Evolutionary conservation across 2,113 vertebrate genomes (phyloP), one percentile per base, ranked within the genome.

Genomic region (Datnioides undecimradiatus): DNA sequence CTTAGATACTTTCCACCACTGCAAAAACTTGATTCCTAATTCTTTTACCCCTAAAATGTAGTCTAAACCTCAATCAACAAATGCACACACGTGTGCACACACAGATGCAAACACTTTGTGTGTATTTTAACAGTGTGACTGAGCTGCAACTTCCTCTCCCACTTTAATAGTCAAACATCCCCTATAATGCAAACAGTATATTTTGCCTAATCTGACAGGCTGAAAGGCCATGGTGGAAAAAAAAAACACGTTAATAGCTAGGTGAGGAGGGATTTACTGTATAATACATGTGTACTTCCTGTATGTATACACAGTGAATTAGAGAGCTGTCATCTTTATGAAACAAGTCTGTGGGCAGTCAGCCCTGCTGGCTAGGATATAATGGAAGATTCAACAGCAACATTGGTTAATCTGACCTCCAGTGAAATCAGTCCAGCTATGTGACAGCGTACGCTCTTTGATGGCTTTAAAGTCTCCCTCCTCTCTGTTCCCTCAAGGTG

Each of bases 211-310:
- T 84, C 23, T 65, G 60, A 84, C 66, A 72, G n/a, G 25, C 41
- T 76, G 58, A 89, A 80, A 84, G 68, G 70, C 63, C 54, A 45
- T 6, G 0, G 12, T 3, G 40, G 67, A 51, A 59, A 68, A 72
- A 29, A 78, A 49, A 21, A 36, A 8, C 34, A 76, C 27, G 62
- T 65, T 88, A 89, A 92, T 89, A 60, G 54, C 31, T 14, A 90
- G 58, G 89, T 87, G 87, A 87, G 63, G 85, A 92, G 43, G 14
- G 89, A 92, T 85, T 76, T 75, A 85, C 38, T 49, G 55, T 46
- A 51, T 64, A 19, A 57, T 64, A 73, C 31, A 75, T 67, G 59
- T 84, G 77, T 76, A 73, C 74, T 89, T 49, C 65, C 14, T 79
- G 75, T 49, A 69, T 82, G 62, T 73, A 80, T 60, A 76, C 74